Evolutionary conservation across 2,888 invertebrate species (phyloP), one percentile per base, ranked within the genome.

Genomic region (Pandemis heparana): DNA sequence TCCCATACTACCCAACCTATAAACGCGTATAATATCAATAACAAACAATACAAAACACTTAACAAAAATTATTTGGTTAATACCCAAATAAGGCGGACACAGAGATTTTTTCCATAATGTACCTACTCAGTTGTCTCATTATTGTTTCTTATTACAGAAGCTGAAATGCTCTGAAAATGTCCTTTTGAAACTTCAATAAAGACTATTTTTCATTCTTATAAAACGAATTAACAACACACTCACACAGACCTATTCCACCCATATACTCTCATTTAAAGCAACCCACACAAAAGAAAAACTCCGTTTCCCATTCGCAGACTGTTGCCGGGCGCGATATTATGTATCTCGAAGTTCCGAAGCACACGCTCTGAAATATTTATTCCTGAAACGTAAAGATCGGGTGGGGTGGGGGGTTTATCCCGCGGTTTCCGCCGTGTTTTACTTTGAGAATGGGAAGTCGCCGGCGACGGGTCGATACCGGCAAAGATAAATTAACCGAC

Each of bases 321-420:
- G 92, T 92, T 91, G 89, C 93, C 92, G 89, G 82, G 85, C 88
- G 87, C 93, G 92, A 93, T 93, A 94, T 92, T 65, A 65, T 65
- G 94, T 93, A 94, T 92, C 92, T 92, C 89, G 90, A 92, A 94
- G 92, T 94, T 94, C 90, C 92, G 89, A 92, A 94, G 94, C 94
- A 94, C 93, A 94, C 92, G 93, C 92, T 94, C 94, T 94, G 94
- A 94, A 94, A 94, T 94, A 94, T 94, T 94, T 94, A 94, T 94
- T 94, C 94, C 92, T 93, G 93, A 94, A 94, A 93, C 93, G 94
- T 94, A 94, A 94, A 94, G 94, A 94, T 92, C 92, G 92, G 91
- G 90, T 82, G 87, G 87, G 87, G 84, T 70, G 65, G 70, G 79
- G 71, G 92, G 93, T 92, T 92, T 93, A 93, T 92, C 93, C 93